Base-by-base conservation (phyloP, 2,797 vertebrate species). In the Antrozous pallidus region DNA sequence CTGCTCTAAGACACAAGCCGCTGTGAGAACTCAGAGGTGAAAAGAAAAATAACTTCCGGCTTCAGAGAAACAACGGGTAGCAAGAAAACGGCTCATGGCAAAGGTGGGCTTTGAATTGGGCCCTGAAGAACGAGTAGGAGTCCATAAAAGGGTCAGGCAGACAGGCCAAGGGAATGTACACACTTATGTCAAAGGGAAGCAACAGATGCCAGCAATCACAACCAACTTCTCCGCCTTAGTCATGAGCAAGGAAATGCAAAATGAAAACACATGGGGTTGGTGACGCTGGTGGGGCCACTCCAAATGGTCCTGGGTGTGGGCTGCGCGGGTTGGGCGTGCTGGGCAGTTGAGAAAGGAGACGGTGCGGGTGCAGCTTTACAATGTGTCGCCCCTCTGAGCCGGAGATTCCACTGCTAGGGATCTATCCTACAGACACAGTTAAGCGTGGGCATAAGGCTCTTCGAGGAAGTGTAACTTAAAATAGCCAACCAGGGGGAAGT, bases 391-490 rank as follows among this genome's bases (percentile, higher is more conserved):
- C 5, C 61, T 54, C 36, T 33, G 54, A 90, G 56, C 42, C 33
- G 18, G 61, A 1, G 2, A 58, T 51, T 42, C 86, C 84, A 78
- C 74, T 88, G 94, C 92, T 85, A 88, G 81, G 92, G 90, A 94
- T 51, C 47, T 12, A 85, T 90, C 80, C 90, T 70, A 75, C 94
- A 93, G 90, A 90, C 94, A 74, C 24, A 84, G 51, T 69, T n/a
- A 81, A 36, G 40, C 6, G 18, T 47, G 58, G 67, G n/a, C 31
- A 1, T 3, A 12, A 45, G 67, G 58, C 49, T 87, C 75, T 33
- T 91, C 56, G 22, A 1, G 3, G 31, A 94, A 88, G 78, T 40
- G 24, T 8, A 22, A 65, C 54, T 58, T 84, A 74, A 93, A 90
- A 83, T 13, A 94, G 85, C 31, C 47, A 45, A 8, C 31, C 74